Evolutionary conservation across 1,140 invertebrate genomes (phyloP).

Genomic region (Camponotus floridanus): DNA sequence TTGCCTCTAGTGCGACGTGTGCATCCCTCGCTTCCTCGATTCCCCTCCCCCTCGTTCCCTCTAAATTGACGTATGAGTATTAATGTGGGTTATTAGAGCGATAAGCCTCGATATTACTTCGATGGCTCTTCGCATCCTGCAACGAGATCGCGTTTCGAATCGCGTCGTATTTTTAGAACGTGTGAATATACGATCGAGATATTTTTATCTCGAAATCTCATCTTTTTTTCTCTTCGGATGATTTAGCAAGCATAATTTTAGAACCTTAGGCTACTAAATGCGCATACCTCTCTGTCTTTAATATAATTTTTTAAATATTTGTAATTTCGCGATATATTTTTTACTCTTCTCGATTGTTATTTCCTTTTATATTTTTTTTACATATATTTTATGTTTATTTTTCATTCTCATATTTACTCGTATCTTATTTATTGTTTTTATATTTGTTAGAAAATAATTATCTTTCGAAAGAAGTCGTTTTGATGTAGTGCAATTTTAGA

Average conservation of each 20-base stretch:
- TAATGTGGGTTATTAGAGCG: constrained; percentile 58
- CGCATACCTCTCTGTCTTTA: too few relatives aligned
- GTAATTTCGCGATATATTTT: too few relatives aligned
- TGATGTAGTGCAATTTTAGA: not conserved
- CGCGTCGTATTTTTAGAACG: not conserved
- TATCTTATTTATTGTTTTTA: not conserved
- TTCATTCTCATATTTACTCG: not conserved
- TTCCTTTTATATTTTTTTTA: too few relatives aligned
- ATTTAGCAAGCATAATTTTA: not conserved
- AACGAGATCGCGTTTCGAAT: not conserved
- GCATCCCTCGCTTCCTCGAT: not conserved
- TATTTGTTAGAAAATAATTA: constrained; percentile 22
- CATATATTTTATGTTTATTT: not conserved
- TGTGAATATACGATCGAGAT: not conserved
- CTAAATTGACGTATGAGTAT: constrained; percentile 61
- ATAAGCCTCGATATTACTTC: constrained; percentile 20
- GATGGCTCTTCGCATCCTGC: not conserved
- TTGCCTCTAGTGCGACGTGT: constrained; percentile 56
- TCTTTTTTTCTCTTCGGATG: not conserved
- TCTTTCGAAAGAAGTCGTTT: not conserved
- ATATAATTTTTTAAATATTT: too few relatives aligned
- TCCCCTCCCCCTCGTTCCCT: not conserved
- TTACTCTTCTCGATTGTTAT: too few relatives aligned
- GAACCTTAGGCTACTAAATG: too few relatives aligned
- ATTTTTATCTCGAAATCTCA: not conserved